phyloP scores from a whole-genome alignment of 2,113 vertebrate species.

The Xyrauchen texanus region DNA sequence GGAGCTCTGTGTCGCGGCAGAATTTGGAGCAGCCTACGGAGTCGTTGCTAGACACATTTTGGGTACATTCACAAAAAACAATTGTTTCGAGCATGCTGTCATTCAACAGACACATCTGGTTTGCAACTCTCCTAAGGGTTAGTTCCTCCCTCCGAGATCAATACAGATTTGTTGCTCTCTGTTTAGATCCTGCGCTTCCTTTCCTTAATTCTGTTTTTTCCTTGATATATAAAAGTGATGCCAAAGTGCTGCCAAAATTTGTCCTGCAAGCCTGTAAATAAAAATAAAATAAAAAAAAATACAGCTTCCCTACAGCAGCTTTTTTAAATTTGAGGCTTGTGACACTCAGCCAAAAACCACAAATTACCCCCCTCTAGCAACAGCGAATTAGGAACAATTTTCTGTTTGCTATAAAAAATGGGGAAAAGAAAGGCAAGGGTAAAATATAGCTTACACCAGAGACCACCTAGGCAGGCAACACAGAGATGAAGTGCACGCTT shows the following conservation, averaged over 20 bases:
- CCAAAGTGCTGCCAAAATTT: constrained; percentile 56
- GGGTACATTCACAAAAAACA: no score
- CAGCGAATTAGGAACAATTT: constrained; percentile 85
- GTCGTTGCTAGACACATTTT: no score
- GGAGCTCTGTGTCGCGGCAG: no score
- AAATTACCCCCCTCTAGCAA: constrained; percentile 83
- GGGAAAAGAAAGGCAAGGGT: constrained; percentile 71
- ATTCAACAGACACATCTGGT: no score
- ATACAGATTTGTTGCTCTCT: constrained; percentile 17
- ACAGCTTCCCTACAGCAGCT: constrained; percentile 75
- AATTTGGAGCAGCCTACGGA: no score
- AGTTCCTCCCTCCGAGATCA: constrained; percentile 29
- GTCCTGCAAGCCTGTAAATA: constrained; percentile 56
- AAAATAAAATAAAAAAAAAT: constrained; percentile 49
- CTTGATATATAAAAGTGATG: constrained; percentile 46
- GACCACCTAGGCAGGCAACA: constrained; percentile 78
- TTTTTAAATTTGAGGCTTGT: constrained; percentile 81
- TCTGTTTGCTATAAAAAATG: constrained; percentile 80
- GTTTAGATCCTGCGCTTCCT: constrained; percentile 40
- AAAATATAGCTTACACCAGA: constrained; percentile 78
- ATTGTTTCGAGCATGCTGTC: no score
- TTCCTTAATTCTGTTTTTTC: constrained; percentile 47
- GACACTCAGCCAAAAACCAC: constrained; percentile 80
- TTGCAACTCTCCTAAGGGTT: neutral
- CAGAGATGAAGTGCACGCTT: constrained; percentile 66